Evolutionary conservation across 2,888 invertebrate species (phyloP), one percentile per base, ranked within the genome.

Genomic region (Heliconius ethilla): DNA sequence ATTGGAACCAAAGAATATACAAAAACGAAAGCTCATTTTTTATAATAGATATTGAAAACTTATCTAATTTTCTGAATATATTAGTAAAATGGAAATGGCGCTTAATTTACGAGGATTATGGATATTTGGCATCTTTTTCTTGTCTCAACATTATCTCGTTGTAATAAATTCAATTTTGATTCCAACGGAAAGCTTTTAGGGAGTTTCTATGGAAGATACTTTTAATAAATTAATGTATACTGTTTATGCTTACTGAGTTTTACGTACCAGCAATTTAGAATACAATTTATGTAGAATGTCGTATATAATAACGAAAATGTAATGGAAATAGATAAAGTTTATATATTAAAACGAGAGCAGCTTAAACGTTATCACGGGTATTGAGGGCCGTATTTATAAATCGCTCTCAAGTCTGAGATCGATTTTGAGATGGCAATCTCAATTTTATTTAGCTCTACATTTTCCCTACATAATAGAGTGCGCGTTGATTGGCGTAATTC

Each of bases 141-240:
- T 70, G 65, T 66, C 63, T 27, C 45, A 66, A 29, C 74, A 70
- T 78, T 78, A 80, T 77, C 75, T 75, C 62, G 29, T 76, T 70
- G 75, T 74, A 75, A 81, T 75, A 74, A 78, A 79, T 79, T 79
- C 75, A 77, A 81, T 81, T 51, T 81, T 81, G 74, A 81, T 81
- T 79, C 75, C 40, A 65, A 79, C 73, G 78, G 76, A 79, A 79
- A 81, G 81, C 79, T 81, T 79, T 79, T 78, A 79, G 70, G 78
- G 74, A 76, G 70, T 80, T 81, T 79, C 75, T 63, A 65, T 79
- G 45, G n/a, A 67, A 76, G 69, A 76, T 79, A 73, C 79, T 78
- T 79, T 79, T 78, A 79, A 78, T 76, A 76, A 81, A 81, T 79
- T 81, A 76, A 78, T 76, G 67, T 75, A 76, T 79, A 76, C 76